Evolutionary conservation across 1,140 invertebrate species (phyloP), one percentile per base, ranked within the genome.

Genomic region (Apis mellifera): DNA sequence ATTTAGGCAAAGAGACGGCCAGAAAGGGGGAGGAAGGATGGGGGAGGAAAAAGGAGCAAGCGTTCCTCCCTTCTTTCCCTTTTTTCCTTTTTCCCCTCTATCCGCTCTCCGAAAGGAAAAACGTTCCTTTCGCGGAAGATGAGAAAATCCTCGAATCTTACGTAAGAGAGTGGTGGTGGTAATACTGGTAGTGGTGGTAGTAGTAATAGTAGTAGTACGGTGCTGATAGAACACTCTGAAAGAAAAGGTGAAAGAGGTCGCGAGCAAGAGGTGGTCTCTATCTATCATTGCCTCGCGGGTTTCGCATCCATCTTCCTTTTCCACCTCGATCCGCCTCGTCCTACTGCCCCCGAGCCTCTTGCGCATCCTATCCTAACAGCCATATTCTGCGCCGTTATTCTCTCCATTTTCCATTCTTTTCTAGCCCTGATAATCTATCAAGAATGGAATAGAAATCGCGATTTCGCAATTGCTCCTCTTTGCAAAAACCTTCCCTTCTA

Each of bases 251-350:
- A 60, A 50, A 21, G 76, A 83, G 81, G 82, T 83, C 59, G 60
- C 23, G 42, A 60, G 62, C 52, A 52, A 77, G 54, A 72, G 32
- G 48, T 32, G 19, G 3, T 57, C 62, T 59, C 69, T 64, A 74
- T 82, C 54, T 82, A 82, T 89, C 83, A 81, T 84, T 84, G 80
- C 60, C 73, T 83, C 66, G 57, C 55, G 68, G 62, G 42, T 87
- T 82, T 87, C 74, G 50, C 52, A 69, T 54, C 42, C 71, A 68
- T 55, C 64, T 55, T 76, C 48, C n/a, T 68, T 73, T 54, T 78
- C 73, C 69, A 15, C 55, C 62, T n/a, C 42, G 59, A 42, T 21
- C 19, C 50, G 13, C 11, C 32, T 52, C 60, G 32, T 60, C 60
- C 32, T 68, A 26, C 57, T 17, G 48, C 48, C 57, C 15, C 12